These are phyloP conservation scores for Choreutis nemorana DNA, from an alignment of 2,888 invertebrate genomes.

Conservation along the genomic window DNA sequence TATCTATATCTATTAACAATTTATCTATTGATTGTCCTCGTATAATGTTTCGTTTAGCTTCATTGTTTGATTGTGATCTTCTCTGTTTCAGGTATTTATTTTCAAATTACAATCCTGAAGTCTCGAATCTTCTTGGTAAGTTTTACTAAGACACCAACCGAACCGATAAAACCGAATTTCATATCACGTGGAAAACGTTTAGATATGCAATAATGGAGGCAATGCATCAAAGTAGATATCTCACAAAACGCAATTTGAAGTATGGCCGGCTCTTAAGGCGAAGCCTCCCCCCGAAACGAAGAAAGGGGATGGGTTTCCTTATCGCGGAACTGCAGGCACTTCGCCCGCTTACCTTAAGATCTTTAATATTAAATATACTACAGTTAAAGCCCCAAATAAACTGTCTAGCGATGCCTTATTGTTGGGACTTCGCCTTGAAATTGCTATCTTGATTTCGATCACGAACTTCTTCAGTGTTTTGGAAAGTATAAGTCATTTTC, in stretches of 20 bases:
- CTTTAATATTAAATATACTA: constrained; percentile 65
- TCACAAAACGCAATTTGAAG: constrained; percentile 64
- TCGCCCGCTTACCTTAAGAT: constrained; percentile 62
- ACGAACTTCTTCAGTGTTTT: no score
- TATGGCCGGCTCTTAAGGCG: constrained; percentile 57
- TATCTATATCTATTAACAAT: constrained; percentile 3
- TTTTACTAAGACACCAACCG: constrained; percentile 7
- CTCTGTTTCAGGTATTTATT: constrained; percentile 31
- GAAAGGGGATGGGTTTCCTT: constrained; percentile 37
- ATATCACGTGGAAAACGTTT: constrained; percentile 36
- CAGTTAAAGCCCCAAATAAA: constrained; percentile 48
- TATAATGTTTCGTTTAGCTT: background rate
- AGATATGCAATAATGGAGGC: constrained; percentile 61
- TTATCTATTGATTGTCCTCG: constrained; percentile 4
- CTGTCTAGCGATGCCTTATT: constrained; percentile 35
- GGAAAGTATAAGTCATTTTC: no score
- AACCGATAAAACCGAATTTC: constrained; percentile 19
- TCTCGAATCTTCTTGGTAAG: constrained; percentile 15
- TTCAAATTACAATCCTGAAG: constrained; percentile 13
- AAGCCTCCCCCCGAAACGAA: constrained; percentile 40
- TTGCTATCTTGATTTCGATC: constrained; percentile 9
- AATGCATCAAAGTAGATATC: constrained; percentile 64
- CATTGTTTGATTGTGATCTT: constrained; percentile 22
- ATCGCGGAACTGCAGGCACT: constrained; percentile 64
- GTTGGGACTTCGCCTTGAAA: constrained; percentile 14